These are phyloP conservation scores for Ophion obscuratus DNA, from an alignment of 2,888 invertebrate species.

Conservation along the genomic window DNA sequence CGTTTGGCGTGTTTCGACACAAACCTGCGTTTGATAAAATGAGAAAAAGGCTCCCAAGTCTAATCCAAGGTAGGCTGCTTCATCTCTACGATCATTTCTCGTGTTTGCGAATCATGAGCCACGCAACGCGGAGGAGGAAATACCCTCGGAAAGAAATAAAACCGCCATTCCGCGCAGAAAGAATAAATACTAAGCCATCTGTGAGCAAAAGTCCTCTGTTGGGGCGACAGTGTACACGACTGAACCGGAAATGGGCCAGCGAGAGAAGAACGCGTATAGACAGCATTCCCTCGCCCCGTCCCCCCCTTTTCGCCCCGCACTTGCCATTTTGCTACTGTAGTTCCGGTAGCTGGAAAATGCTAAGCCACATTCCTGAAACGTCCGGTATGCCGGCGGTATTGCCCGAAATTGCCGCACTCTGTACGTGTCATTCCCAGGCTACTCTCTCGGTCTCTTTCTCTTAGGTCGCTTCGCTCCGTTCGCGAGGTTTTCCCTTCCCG, in stretches of 20 bases:
- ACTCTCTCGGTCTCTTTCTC: conserved; percentile 63
- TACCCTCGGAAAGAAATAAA: no score
- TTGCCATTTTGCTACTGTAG: conserved; percentile 30
- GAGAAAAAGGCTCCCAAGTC: not conserved
- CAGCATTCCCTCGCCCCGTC: conserved; percentile 18
- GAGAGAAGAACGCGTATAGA: conserved; percentile 42
- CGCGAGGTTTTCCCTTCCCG: conserved; percentile 38
- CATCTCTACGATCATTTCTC: not conserved
- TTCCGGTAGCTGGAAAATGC: conserved; percentile 80
- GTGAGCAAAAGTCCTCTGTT: conserved; percentile 9
- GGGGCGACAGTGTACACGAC: conserved; percentile 20
- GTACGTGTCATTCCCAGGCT: conserved; percentile 81
- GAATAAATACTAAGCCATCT: conserved; percentile 24
- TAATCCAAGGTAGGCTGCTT: no score
- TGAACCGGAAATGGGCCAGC: conserved; percentile 15
- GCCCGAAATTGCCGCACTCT: conserved; percentile 83
- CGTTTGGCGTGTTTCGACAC: no score
- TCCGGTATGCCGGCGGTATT: conserved; percentile 82
- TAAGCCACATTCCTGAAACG: conserved; percentile 82
- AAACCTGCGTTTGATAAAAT: no score
- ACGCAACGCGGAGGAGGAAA: conserved; percentile 6
- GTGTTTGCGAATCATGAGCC: not conserved
- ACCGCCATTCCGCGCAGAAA: not conserved
- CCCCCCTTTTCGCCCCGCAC: not conserved
- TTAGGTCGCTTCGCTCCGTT: conserved; percentile 31